Percentiles rank a stretch among this genome's conserved stretches.
Conservation (phyloP, 1,140 invertebrate species). For the Papilio polytes region DNA sequence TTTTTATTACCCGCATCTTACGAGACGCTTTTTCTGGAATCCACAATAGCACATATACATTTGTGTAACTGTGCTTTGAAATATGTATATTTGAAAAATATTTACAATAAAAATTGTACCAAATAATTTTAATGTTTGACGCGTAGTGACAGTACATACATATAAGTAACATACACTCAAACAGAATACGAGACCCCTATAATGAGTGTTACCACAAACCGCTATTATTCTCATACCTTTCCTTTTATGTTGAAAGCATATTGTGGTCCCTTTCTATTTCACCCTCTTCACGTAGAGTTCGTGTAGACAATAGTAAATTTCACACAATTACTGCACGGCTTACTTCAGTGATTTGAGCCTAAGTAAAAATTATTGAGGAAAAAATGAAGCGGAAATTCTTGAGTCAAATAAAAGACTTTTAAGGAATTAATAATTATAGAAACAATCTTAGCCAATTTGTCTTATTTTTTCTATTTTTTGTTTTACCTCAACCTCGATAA, state of each 20-base stretch:
- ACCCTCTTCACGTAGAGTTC: background rate
- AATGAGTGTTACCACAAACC: slow-evolving; percentile 33
- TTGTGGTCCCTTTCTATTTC: slow-evolving; percentile 33
- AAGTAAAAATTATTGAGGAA: background rate
- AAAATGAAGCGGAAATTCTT: background rate
- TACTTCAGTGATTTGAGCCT: background rate
- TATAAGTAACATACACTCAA: background rate
- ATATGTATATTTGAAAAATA: too few species aligned
- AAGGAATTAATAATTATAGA: too few species aligned
- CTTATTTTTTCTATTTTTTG: too few species aligned
- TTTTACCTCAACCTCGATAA: too few species aligned
- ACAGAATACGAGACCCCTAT: slow-evolving; percentile 29
- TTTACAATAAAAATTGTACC: too few species aligned
- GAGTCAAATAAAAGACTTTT: background rate
- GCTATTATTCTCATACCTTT: slow-evolving; percentile 26
- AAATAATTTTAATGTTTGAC: background rate
- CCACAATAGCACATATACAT: too few species aligned
- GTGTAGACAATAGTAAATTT: slow-evolving; percentile 10
- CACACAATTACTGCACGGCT: background rate
- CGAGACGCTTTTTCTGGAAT: too few species aligned
- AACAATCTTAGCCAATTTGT: background rate
- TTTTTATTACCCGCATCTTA: too few species aligned
- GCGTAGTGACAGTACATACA: background rate
- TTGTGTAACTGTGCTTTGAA: too few species aligned
- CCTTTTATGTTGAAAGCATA: slow-evolving; percentile 31